Conservation (phyloP, 35 echinoderm and acorn worm species). For the Patiria miniata region DNA sequence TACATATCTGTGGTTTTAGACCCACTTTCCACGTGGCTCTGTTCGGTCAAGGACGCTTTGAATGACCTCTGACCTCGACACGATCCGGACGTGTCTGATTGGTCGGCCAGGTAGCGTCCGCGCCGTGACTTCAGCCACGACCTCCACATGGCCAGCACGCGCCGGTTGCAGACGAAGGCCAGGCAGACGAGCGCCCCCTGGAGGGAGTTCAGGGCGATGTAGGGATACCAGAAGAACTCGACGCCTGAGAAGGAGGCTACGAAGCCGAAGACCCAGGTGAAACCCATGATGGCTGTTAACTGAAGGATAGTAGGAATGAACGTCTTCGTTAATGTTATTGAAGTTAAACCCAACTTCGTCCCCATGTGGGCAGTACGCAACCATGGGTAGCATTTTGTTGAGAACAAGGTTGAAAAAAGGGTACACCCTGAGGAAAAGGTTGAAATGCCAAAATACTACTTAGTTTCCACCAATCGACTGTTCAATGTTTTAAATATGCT, state of each 20-base stretch:
- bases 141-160: slow-evolving; percentile 44
- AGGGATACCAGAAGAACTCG: slow-evolving; percentile 68
- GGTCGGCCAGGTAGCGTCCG: not conserved
- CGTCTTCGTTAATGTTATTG: too few species aligned
- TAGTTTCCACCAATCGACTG: too few species aligned
- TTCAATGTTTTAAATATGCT: too few species aligned
- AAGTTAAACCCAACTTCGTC: too few species aligned
- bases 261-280: slow-evolving; percentile 86
- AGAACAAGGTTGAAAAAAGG: too few species aligned
- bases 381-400: too few species aligned
- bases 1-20: too few species aligned
- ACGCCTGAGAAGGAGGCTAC: slow-evolving; percentile 56
- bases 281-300: slow-evolving; percentile 72
- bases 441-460: too few species aligned
- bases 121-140: not conserved
- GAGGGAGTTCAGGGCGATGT: slow-evolving; percentile 66
- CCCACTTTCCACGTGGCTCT: not conserved
- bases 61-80: not conserved
- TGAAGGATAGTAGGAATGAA: too few species aligned
- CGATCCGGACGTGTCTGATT: not conserved
- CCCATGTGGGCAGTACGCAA: too few species aligned
- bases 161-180: slow-evolving; percentile 46
- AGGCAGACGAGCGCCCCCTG: slow-evolving; percentile 81
- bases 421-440: too few species aligned
- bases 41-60: not conserved